phyloP scores from a whole-genome alignment of 2,888 invertebrate genomes.

The Malacosoma neustria region DNA sequence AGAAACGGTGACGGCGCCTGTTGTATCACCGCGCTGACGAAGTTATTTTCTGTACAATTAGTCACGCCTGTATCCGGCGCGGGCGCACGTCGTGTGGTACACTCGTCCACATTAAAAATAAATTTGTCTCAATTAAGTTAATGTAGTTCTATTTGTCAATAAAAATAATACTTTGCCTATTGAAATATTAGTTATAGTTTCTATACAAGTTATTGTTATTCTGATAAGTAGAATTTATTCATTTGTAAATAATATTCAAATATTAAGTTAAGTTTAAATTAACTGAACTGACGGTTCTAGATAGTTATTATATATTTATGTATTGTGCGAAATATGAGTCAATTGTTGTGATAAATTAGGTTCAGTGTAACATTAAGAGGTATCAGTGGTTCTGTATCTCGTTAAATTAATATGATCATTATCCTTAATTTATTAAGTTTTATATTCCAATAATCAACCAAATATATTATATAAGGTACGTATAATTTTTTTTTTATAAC shows the following conservation, averaged over 20 bases:
- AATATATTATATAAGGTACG: too few species aligned
- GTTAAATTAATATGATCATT: too few species aligned
- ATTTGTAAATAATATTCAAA: too few species aligned
- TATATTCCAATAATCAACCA: too few species aligned
- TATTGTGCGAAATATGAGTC: constrained; percentile 19
- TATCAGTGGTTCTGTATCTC: background rate
- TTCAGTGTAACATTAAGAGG: background rate
- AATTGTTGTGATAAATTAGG: constrained; percentile 1
- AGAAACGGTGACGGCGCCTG: constrained; percentile 54
- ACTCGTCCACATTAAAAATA: constrained; percentile 17
- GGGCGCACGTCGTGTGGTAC: constrained; percentile 36
- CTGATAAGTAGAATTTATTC: too few species aligned
- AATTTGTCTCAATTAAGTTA: too few species aligned
- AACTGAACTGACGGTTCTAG: constrained; percentile 1
- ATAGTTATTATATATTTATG: background rate
- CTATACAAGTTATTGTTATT: too few species aligned
- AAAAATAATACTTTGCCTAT: too few species aligned
- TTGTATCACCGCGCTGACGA: constrained; percentile 65
- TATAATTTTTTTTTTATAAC: too few species aligned
- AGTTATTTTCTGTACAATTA: constrained; percentile 73
- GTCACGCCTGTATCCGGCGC: constrained; percentile 71
- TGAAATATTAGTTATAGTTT: too few species aligned
- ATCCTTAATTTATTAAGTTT: too few species aligned
- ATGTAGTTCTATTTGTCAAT: too few species aligned
- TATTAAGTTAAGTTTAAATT: constrained; percentile 3